Evolutionary conservation across 2,797 vertebrate genomes (phyloP), one percentile per base, ranked within the genome.

Genomic region (Rhinella marina): DNA sequence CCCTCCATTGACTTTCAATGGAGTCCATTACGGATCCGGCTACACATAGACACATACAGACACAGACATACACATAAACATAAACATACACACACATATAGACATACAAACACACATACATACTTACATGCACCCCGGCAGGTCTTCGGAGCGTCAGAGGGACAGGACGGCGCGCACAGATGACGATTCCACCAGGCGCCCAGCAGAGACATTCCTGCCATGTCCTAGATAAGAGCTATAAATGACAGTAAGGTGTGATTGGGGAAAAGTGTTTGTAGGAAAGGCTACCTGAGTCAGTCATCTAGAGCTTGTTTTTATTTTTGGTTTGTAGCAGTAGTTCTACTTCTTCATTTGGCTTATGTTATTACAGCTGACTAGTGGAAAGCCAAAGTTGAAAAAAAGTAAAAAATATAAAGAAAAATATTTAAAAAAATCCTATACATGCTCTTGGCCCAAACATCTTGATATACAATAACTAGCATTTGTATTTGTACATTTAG

Each of bases 211-310:
- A 81, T 86, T 81, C 50, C 77, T 57, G 54, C 70, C 27, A 14
- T 72, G 64, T 72, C 62, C 64, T 13, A 81, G 85, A 86, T 86
- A 86, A 86, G 48, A 61, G 66, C 21, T 32, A 25, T 86, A 56
- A 62, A 75, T 64, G 57, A 76, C 80, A 66, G 79, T 57, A 66
- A n/a, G 32, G 50, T 59, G 48, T 87, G 57, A 82, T 82, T 61
- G 23, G 23, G 48, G n/a, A 54, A 64, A 81, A 81, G n/a, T n/a
- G 54, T 86, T 32, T 61, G 13, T 81, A 72, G 23, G 25, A 81
- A 81, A 62, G n/a, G 64, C 81, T 82, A 76, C 57, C 16, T 10
- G 12, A 48, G 64, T 10, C 79, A 29, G 52, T 54, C 32, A 41
- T 54, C 21, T 41, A 52, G 16, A 81, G 68, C n/a, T 80, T 87